These are phyloP conservation scores for Malurus cyaneus DNA, from an alignment of 2,113 vertebrate species.

Conservation along the genomic window DNA sequence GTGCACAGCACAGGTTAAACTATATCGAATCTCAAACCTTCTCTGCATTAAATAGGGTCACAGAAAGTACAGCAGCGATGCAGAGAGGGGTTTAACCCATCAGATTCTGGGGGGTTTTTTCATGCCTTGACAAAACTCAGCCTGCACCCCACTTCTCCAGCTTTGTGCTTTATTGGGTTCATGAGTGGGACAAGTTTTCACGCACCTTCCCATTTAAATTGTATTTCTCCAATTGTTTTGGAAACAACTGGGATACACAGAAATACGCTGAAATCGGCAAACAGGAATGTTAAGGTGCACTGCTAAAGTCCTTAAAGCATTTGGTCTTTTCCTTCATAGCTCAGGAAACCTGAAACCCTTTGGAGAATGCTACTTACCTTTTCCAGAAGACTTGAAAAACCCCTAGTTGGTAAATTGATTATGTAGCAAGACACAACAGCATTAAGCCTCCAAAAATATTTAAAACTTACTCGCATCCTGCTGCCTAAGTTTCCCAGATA, in stretches of 20 bases:
- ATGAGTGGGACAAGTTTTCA: not conserved
- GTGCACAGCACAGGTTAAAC: slow-evolving; percentile 67
- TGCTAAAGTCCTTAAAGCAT: slow-evolving; percentile 45
- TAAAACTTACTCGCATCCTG: slow-evolving; percentile 18
- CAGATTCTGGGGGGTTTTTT: not conserved
- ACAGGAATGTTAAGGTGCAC: not conserved
- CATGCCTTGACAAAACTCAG: not conserved
- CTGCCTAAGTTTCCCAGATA: slow-evolving; percentile 34
- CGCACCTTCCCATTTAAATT: not conserved
- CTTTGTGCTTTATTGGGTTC: not conserved
- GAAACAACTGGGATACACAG: not conserved
- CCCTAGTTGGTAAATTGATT: slow-evolving; percentile 46
- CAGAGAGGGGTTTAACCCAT: slow-evolving; percentile 55
- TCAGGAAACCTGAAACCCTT: slow-evolving; percentile 29
- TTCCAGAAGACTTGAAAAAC: slow-evolving; percentile 55
- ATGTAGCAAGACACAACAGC: slow-evolving; percentile 1
- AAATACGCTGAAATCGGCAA: not conserved
- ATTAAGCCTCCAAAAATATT: slow-evolving; percentile 39
- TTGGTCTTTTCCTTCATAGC: not conserved
- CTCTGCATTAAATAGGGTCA: slow-evolving; percentile 64
- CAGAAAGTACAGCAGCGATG: slow-evolving; percentile 64
- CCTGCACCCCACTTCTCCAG: not conserved
- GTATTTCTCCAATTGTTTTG: not conserved
- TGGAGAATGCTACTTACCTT: slow-evolving; percentile 46
- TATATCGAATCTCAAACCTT: slow-evolving; percentile 58